Evolutionary conservation across 2,797 vertebrate genomes (phyloP).

Genomic region (Bradypus variegatus): DNA sequence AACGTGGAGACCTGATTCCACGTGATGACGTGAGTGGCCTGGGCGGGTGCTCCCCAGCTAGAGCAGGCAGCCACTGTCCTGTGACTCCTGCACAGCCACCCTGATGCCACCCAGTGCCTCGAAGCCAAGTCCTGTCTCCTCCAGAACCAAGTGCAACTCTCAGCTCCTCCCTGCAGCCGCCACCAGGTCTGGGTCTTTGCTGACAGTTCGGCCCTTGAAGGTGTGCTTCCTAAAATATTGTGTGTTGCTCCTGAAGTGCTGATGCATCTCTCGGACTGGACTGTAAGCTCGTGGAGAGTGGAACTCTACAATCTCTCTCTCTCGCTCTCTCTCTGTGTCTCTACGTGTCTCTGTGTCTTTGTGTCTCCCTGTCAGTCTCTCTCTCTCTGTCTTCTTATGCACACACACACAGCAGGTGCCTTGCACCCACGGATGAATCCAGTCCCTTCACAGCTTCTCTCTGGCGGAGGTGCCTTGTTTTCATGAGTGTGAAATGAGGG

Average conservation of each 20-base stretch:
- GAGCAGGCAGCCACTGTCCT: not conserved
- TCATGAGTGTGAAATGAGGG: not conserved
- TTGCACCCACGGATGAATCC: not conserved
- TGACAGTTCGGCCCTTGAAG: not conserved
- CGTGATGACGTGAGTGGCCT: not conserved
- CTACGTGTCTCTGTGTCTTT: not conserved
- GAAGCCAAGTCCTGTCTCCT: not conserved
- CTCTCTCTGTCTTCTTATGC: not conserved
- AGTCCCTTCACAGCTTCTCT: not conserved
- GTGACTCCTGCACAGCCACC: not conserved
- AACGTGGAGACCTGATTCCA: not conserved
- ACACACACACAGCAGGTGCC: not conserved
- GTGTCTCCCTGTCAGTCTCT: not conserved
- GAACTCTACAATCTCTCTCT: too few relatives aligned
- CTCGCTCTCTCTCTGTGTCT: too few relatives aligned
- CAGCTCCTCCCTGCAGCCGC: not conserved
- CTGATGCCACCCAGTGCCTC: not conserved
- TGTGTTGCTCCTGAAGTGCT: not conserved
- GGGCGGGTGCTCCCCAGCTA: not conserved
- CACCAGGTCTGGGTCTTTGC: not conserved
- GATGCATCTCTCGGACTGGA: too few relatives aligned
- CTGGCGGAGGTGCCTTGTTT: not conserved
- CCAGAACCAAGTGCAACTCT: not conserved
- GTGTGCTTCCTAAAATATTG: not conserved
- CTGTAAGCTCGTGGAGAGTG: not conserved